phyloP scores from a whole-genome alignment of 2,113 vertebrate genomes.

The Charina bottae region DNA sequence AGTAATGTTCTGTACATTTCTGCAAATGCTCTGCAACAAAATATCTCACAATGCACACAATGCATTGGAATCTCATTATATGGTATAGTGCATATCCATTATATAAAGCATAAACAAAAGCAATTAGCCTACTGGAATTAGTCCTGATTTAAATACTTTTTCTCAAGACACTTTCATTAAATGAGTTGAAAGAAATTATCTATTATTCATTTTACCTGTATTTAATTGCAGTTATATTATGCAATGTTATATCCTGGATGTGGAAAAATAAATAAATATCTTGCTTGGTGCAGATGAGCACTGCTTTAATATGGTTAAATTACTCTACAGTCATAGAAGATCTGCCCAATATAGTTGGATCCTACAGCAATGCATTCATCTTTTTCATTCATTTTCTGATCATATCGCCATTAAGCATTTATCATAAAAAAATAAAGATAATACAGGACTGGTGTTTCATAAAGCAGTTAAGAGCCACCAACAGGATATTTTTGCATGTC shows the following conservation, averaged over 20 bases:
- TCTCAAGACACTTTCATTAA: slow-evolving; percentile 66
- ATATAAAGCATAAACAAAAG: slow-evolving; percentile 53
- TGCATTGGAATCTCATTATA: slow-evolving; percentile 19
- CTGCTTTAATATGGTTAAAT: slow-evolving; percentile 19
- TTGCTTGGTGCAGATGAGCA: neutral
- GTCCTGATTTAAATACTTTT: slow-evolving; percentile 65
- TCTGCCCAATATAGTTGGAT: neutral
- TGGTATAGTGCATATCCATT: slow-evolving; percentile 27
- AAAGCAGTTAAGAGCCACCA: neutral
- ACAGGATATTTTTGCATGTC: neutral
- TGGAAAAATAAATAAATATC: slow-evolving; percentile 30
- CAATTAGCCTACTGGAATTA: slow-evolving; percentile 50
- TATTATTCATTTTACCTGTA: slow-evolving; percentile 65
- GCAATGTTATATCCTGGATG: slow-evolving; percentile 49
- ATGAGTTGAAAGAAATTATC: slow-evolving; percentile 51
- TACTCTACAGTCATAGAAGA: slow-evolving; percentile 1
- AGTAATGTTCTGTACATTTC: neutral
- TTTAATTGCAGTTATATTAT: slow-evolving; percentile 55
- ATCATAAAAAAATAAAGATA: slow-evolving; percentile 31
- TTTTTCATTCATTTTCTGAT: slow-evolving; percentile 26
- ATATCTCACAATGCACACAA: slow-evolving; percentile 14
- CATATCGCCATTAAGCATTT: neutral
- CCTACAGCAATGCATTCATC: slow-evolving; percentile 30
- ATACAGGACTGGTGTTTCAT: slow-evolving; percentile 33
- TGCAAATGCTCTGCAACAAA: neutral